Evolutionary conservation across 2,797 vertebrate genomes (phyloP), one percentile per base, ranked within the genome.

Genomic region (Phataginus tricuspis): DNA sequence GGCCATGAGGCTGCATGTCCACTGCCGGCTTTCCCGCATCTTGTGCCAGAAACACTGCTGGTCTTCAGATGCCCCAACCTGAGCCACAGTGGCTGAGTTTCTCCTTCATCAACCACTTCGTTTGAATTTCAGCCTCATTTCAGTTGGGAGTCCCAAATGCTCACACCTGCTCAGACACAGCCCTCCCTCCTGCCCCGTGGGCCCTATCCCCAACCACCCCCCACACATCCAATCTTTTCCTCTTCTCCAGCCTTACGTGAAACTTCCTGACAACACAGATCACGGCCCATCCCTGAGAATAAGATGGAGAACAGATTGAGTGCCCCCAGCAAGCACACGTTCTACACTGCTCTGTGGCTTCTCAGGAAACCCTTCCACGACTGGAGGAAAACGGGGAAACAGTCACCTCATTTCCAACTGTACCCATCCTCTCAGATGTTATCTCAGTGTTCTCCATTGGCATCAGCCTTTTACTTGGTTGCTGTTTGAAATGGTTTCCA

Each of bases 271-370:
- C 64, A 15, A 86, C 64, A 2, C 49, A 94, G 77, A 59, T 63
- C 63, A 1, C 49, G 84, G 90, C 98, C 98, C 95, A 85, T 98
- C 98, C 98, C 98, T 98, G 98, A 98, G 98, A 98, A 95, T 98
- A 97, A 92, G 96, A 98, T 82, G 93, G 63, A 96, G 96, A 97
- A 71, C 97, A 98, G 98, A 94, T 13, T 39, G 42, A 53, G 39
- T 87, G 59, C 10, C 74, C 78, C 57, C 78, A 14, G 15, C 18
- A n/a, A 53, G 86, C 79, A 51, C 69, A 4, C 0, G 7, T 34
- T 29, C 69, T 34, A 49, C 75, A 2, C 16, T 4, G 31, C 45
- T 42, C 98, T 97, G 96, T 51, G 72, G 45, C 45, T 51, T 51
- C 37, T 96, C 91, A 71, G 89, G 80, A 84, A 57, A 2, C 55